Base-by-base conservation (phyloP, 2,113 vertebrate genomes). In the Sinosuthora webbiana region DNA sequence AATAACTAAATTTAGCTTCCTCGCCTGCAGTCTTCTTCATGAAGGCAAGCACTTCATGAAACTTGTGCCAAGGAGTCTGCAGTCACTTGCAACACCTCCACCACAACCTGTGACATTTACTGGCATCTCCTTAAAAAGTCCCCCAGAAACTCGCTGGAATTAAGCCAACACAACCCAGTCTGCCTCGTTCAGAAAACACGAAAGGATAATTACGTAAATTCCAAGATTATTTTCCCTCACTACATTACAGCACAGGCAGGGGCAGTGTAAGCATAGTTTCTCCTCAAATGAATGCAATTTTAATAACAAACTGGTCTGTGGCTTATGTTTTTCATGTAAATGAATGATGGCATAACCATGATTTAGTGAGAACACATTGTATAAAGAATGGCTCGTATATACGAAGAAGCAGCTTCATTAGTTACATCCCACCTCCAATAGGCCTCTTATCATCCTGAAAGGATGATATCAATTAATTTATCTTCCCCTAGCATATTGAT, bases 401-500 rank as follows among this genome's bases (percentile, higher is more conserved):
- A 95, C 8, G 92, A 80, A 94, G 96, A 5, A 86, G 97, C 95
- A 44, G 95, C 97, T 97, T 95, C 98, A 98, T 98, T 97, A 97
- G 97, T 97, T 94, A 95, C 88, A 89, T 75, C 97, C 97, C 95
- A 97, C 97, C 97, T 98, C 95, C 95, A 76, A 97, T 19, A 93
- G 96, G 95, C 97, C 95, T 63, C 97, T 97, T 90, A 97, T 96
- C 97, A 97, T 96, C 96, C 97, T 93, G 97, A 98, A 98, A 98
- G 98, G 98, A 97, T 95, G 95, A 8, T 96, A 97, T 98, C 98
- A 98, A 98, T 98, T 98, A 98, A 98, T 98, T 96, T 96, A 97
- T 97, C 97, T 97, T 97, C 80, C 77, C 76, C 24, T 63, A n/a
- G 93, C 50, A 90, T 98, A 98, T 98, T 95, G 98, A 98, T 98